A percentile compares a stretch with the other conserved stretches of the same genome.
Conservation (phyloP, 1,140 invertebrate species). For the Ericerus pela region DNA sequence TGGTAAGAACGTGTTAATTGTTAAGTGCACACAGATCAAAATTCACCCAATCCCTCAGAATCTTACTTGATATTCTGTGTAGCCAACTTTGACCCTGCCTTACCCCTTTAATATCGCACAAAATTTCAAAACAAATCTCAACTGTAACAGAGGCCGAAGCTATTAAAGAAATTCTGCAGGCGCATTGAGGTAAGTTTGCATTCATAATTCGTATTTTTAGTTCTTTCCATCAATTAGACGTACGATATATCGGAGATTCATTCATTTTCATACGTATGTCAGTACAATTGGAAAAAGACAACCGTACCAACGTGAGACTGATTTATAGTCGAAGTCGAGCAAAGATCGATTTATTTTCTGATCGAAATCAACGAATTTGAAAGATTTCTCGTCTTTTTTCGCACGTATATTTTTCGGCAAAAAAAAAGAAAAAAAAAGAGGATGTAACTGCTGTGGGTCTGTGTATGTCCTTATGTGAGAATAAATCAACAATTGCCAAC, state of each 20-base stretch:
- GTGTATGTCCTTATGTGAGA: background rate
- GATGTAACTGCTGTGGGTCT: background rate
- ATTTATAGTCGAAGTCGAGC: background rate
- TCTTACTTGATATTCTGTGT: too few species aligned
- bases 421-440: too few species aligned
- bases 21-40: too few species aligned
- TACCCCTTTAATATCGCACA: too few species aligned
- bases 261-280: slow-evolving; percentile 5
- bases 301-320: background rate
- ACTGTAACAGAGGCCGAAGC: too few species aligned
- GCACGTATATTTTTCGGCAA: background rate
- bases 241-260: background rate
- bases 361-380: slow-evolving; percentile 1
- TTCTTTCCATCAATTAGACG: slow-evolving; percentile 12
- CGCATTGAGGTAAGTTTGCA: too few species aligned
- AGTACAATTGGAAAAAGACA: background rate
- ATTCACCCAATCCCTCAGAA: too few species aligned
- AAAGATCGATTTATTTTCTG: slow-evolving; percentile 1
- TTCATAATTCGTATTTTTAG: too few species aligned
- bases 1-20: too few species aligned
- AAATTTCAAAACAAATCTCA: too few species aligned
- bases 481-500: slow-evolving; percentile 1
- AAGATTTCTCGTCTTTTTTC: background rate
- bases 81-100: too few species aligned
- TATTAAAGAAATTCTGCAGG: too few species aligned